phyloP scores from a whole-genome alignment of 2,797 vertebrate genomes.

The Otolemur crassicaudatus region DNA sequence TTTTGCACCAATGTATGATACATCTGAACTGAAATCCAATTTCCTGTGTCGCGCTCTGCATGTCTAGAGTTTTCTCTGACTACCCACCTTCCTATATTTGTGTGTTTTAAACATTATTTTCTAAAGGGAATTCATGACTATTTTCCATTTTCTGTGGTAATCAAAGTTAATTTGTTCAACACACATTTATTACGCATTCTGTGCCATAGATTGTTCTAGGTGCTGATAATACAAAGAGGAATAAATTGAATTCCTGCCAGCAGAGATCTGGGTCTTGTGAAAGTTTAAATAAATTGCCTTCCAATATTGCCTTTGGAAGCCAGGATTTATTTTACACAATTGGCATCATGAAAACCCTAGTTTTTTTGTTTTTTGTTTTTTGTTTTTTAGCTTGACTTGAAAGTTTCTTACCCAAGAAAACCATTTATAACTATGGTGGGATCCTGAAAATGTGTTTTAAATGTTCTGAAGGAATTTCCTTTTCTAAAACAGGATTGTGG shows the following conservation, averaged over 20 bases:
- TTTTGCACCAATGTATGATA: neutral
- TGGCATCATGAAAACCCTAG: neutral
- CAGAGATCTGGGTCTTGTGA: neutral
- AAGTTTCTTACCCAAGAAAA: constrained; percentile 16
- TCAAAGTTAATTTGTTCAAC: constrained; percentile 7
- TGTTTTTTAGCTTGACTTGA: neutral
- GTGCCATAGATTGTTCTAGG: neutral
- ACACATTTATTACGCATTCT: neutral
- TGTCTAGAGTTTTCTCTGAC: constrained; percentile 28
- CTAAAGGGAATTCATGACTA: neutral
- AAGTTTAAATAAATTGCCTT: constrained; percentile 43
- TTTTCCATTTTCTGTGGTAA: neutral
- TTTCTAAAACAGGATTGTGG: neutral
- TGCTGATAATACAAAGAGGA: neutral
- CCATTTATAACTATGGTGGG: neutral
- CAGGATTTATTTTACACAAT: constrained; percentile 41
- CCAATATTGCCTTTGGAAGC: neutral
- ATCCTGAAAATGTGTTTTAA: constrained; percentile 3
- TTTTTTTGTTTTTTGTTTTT: neutral
- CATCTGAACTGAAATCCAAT: constrained; percentile 32
- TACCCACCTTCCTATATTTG: neutral
- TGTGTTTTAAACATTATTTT: constrained; percentile 49
- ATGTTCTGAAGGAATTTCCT: neutral
- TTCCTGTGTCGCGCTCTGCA: neutral
- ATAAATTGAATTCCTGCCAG: neutral